These are phyloP conservation scores for Helobdella robusta DNA, from an alignment of 2,888 invertebrate genomes.

Conservation along the genomic window DNA sequence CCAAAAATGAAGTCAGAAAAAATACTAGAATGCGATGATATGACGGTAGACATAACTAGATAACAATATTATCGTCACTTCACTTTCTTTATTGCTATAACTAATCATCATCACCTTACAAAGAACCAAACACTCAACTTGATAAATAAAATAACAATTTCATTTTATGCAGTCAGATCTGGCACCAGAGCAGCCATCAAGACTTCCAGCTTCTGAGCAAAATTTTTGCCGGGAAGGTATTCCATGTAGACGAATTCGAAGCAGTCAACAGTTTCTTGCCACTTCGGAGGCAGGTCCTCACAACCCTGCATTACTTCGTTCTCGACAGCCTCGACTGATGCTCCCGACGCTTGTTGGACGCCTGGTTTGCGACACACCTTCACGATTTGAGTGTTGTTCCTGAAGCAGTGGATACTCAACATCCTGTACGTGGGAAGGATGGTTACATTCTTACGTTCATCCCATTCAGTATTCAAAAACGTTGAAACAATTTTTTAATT, in stretches of 20 bases:
- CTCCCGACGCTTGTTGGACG: neutral
- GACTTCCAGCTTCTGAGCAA: slow-evolving; percentile 88
- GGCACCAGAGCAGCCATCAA: slow-evolving; percentile 63
- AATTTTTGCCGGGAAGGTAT: slow-evolving; percentile 90
- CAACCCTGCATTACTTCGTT: neutral
- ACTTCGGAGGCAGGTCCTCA: slow-evolving; percentile 52
- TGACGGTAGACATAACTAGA: neutral
- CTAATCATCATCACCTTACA: neutral
- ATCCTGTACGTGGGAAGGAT: neutral
- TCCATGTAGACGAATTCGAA: slow-evolving; percentile 70
- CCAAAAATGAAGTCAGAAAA: too few relatives aligned
- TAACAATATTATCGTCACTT: neutral
- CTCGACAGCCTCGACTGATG: slow-evolving; percentile 7
- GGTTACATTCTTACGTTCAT: too few relatives aligned
- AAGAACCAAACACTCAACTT: neutral
- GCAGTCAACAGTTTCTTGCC: slow-evolving; percentile 85
- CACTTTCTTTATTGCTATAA: neutral
- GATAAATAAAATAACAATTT: too few relatives aligned
- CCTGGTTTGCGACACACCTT: neutral
- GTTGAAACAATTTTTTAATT: too few relatives aligned
- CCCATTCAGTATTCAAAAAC: too few relatives aligned
- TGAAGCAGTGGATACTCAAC: neutral
- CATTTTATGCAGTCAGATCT: neutral
- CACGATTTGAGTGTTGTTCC: neutral
- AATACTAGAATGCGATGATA: too few relatives aligned